Conservation (phyloP, 2,113 vertebrate species). For the Pangasianodon hypophthalmus region DNA sequence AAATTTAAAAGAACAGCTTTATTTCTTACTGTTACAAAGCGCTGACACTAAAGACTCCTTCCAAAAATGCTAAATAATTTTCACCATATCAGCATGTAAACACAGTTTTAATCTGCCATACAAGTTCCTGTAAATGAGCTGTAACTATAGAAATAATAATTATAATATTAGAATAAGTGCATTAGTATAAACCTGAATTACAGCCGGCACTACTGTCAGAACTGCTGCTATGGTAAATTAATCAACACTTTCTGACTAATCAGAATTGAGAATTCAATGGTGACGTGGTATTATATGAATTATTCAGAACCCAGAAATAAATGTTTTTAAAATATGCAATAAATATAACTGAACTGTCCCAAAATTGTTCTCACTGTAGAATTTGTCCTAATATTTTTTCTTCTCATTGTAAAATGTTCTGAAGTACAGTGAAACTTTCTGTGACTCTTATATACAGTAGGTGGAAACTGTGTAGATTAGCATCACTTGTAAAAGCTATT, state of each 20-base stretch:
- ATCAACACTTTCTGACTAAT: background rate
- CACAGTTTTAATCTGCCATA: background rate
- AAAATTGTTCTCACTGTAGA: background rate
- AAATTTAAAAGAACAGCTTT: background rate
- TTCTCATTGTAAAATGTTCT: constrained; percentile 2
- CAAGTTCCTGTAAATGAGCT: background rate
- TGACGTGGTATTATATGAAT: background rate
- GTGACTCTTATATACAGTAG: constrained; percentile 4
- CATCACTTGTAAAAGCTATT: constrained; percentile 15
- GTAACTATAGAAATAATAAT: background rate
- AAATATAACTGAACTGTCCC: background rate
- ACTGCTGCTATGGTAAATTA: background rate
- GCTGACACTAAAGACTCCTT: background rate
- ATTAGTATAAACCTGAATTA: background rate
- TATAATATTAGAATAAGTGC: background rate
- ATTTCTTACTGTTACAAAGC: background rate
- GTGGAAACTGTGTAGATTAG: constrained; percentile 35
- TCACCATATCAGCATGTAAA: background rate
- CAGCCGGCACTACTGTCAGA: background rate
- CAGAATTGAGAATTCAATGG: background rate
- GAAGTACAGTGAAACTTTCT: background rate
- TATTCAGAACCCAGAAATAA: background rate
- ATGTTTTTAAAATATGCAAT: background rate
- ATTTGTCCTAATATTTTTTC: background rate
- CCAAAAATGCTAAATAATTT: background rate